Percentiles rank a stretch among this genome's conserved stretches.
phyloP scores from a whole-genome alignment of 2,797 vertebrate species.

The Yasuhikotakia modesta region DNA sequence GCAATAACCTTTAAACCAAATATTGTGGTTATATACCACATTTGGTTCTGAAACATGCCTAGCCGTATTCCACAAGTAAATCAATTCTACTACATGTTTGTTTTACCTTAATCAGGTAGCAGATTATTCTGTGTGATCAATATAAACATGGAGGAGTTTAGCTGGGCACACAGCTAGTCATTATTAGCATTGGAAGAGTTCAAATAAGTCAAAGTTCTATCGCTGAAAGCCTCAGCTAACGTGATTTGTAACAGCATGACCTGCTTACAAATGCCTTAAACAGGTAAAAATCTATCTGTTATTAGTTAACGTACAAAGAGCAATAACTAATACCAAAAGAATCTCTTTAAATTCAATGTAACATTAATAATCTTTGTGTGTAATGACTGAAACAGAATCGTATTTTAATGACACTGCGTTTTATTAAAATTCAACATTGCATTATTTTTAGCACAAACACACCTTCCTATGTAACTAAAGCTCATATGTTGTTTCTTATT shows the following conservation, averaged over 20 bases:
- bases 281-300: conserved; percentile 19
- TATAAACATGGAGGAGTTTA: conserved; percentile 1
- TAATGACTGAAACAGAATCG: background rate
- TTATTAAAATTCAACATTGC: background rate
- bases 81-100: background rate
- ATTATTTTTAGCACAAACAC: background rate
- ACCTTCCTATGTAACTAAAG: background rate
- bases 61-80: background rate
- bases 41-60: too few relatives aligned
- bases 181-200: conserved; percentile 9
- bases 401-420: background rate
- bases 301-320: background rate
- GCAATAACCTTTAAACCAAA: too few relatives aligned
- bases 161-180: conserved; percentile 11
- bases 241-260: conserved; percentile 2
- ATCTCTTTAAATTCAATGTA: background rate
- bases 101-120: conserved; percentile 1
- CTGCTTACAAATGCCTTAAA: conserved; percentile 12
- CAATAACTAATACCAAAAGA: background rate
- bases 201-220: conserved; percentile 19
- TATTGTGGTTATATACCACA: too few relatives aligned
- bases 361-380: background rate
- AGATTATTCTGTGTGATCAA: background rate
- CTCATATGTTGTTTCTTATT: background rate
- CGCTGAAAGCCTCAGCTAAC: background rate